Evolutionary conservation across 2,888 invertebrate species (phyloP).

Genomic region (Creontiades dilutus): DNA sequence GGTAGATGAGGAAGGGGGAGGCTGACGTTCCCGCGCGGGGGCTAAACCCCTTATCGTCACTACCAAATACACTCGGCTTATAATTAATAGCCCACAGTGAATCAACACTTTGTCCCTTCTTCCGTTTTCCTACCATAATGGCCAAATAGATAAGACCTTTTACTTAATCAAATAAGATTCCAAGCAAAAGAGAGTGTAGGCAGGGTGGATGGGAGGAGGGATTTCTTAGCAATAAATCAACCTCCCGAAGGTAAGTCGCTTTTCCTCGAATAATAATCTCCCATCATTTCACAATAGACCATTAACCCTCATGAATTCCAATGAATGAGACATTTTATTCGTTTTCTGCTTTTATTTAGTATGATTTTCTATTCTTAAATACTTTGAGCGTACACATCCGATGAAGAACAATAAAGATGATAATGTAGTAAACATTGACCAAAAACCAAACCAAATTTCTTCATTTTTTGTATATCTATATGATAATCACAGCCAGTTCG

Average conservation of each 20-base stretch:
- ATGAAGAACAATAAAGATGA: too few relatives aligned
- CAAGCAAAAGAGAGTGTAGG: slow-evolving; percentile 44
- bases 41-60: slow-evolving; percentile 70
- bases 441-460: too few relatives aligned
- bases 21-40: slow-evolving; percentile 44
- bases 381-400: too few relatives aligned
- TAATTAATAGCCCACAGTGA: slow-evolving; percentile 71
- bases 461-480: too few relatives aligned
- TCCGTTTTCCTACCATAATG: slow-evolving; percentile 65
- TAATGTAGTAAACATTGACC: too few relatives aligned
- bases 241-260: slow-evolving; percentile 56
- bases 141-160: slow-evolving; percentile 70
- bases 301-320: background rate
- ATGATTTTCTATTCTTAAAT: too few relatives aligned
- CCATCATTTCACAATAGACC: slow-evolving; percentile 47
- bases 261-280: slow-evolving; percentile 56
- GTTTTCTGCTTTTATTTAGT: background rate
- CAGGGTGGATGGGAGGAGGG: slow-evolving; percentile 20
- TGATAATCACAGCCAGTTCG: background rate
- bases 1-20: slow-evolving; percentile 17
- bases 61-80: slow-evolving; percentile 70
- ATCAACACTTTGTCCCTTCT: slow-evolving; percentile 71
- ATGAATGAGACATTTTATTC: slow-evolving; percentile 9
- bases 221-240: slow-evolving; percentile 66
- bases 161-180: slow-evolving; percentile 71